Conservation (phyloP, 2,113 vertebrate genomes). For the Boleophthalmus pectinirostris region DNA sequence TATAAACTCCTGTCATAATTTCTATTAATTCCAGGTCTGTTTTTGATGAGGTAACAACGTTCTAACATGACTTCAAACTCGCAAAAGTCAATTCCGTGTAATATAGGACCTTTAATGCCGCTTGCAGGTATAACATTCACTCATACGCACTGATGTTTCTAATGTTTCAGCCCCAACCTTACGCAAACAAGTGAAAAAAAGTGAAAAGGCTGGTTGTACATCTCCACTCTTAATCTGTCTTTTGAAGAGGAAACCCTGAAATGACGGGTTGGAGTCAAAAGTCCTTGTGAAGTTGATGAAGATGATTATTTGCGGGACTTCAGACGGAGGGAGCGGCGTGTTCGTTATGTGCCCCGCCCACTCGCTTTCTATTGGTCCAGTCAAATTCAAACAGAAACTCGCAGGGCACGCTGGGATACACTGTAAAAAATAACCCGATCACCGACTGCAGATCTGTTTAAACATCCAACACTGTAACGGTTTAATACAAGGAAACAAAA, state of each 20-base stretch:
- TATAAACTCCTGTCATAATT: no score
- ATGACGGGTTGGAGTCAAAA: background rate
- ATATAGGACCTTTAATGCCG: no score
- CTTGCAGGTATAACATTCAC: no score
- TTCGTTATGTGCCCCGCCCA: background rate
- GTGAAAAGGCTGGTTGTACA: background rate
- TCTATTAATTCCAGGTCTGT: no score
- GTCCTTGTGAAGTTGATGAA: background rate
- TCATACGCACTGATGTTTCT: no score
- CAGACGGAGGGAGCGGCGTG: background rate
- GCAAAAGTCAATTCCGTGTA: no score
- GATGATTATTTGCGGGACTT: background rate
- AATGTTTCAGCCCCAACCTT: background rate
- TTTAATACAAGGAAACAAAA: background rate
- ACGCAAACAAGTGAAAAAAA: constrained; percentile 11
- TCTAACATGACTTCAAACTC: no score
- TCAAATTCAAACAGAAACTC: constrained; percentile 19
- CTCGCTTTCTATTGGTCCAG: background rate
- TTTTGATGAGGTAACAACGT: no score
- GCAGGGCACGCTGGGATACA: background rate
- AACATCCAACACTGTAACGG: background rate
- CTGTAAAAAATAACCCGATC: background rate
- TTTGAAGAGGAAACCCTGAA: constrained; percentile 4
- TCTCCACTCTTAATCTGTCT: background rate
- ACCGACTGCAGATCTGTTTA: background rate